Conservation (phyloP, 2,888 invertebrate species). For the Auanema freiburgensis region DNA sequence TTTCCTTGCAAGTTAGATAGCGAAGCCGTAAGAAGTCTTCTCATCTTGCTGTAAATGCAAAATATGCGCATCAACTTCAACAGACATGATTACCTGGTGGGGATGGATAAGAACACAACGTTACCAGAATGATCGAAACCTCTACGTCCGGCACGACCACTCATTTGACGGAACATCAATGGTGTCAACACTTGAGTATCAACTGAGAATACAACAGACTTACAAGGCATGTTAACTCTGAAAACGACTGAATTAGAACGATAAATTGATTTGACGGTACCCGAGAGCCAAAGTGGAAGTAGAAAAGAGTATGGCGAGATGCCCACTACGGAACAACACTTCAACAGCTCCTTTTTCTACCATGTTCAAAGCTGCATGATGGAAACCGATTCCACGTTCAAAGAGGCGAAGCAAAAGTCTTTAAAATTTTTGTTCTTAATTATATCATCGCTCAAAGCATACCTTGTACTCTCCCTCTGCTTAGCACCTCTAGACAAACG, state of each 20-base stretch:
- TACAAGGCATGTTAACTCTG: constrained; percentile 64
- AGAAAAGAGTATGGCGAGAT: constrained; percentile 60
- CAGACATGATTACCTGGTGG: constrained; percentile 57
- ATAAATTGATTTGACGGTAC: constrained; percentile 17
- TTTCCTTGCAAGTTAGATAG: constrained; percentile 61
- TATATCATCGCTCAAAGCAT: neutral
- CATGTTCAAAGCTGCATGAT: constrained; percentile 58
- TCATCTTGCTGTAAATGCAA: constrained; percentile 63
- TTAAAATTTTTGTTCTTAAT: constrained; percentile 6
- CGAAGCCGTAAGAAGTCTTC: constrained; percentile 60
- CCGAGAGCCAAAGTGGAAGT: constrained; percentile 61
- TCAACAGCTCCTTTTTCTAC: constrained; percentile 60
- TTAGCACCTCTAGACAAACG: constrained; percentile 42
- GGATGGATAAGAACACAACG: constrained; percentile 60
- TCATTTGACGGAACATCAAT: constrained; percentile 62
- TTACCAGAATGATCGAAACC: constrained; percentile 63
- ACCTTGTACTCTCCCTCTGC: constrained; percentile 34
- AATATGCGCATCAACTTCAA: too few relatives aligned
- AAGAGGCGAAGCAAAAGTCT: constrained; percentile 51
- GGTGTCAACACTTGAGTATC: constrained; percentile 58
- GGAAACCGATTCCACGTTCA: constrained; percentile 62
- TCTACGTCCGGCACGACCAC: constrained; percentile 63
- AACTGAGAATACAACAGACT: constrained; percentile 62
- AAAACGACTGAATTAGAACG: constrained; percentile 12
- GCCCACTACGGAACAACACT: constrained; percentile 59